Evolutionary conservation across 2,797 vertebrate genomes (phyloP).

Genomic region (Malacoraja senta): DNA sequence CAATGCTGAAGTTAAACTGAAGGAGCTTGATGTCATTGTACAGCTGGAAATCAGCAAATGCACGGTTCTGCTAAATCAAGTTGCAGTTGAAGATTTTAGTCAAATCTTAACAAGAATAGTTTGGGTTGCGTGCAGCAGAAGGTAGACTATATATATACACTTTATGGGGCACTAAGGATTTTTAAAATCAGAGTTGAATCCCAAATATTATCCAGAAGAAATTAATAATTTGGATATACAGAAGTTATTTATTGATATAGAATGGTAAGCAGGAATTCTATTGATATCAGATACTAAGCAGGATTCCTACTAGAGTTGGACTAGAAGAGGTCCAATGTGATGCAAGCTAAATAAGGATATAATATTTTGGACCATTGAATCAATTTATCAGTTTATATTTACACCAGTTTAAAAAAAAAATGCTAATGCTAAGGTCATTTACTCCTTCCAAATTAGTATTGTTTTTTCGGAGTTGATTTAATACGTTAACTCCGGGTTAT

Average conservation of each 20-base stretch:
- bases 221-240: background rate
- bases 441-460: background rate
- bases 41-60: background rate
- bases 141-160: background rate
- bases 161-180: background rate
- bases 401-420: too few relatives aligned
- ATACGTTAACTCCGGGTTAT: background rate
- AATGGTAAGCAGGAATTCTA: background rate
- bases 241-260: background rate
- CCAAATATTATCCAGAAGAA: background rate
- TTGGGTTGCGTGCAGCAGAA: background rate
- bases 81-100: background rate
- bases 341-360: background rate
- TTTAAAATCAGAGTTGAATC: background rate
- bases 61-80: too few relatives aligned
- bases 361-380: background rate
- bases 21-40: background rate
- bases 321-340: background rate
- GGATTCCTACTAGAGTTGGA: background rate
- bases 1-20: too few relatives aligned
- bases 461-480: background rate
- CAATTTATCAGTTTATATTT: background rate
- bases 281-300: background rate
- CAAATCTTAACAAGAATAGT: slow-evolving; percentile 1
- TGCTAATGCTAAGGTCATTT: background rate